Evolutionary conservation across 2,113 vertebrate species (phyloP), one percentile per base, ranked within the genome.

Genomic region (Cygnus atratus): DNA sequence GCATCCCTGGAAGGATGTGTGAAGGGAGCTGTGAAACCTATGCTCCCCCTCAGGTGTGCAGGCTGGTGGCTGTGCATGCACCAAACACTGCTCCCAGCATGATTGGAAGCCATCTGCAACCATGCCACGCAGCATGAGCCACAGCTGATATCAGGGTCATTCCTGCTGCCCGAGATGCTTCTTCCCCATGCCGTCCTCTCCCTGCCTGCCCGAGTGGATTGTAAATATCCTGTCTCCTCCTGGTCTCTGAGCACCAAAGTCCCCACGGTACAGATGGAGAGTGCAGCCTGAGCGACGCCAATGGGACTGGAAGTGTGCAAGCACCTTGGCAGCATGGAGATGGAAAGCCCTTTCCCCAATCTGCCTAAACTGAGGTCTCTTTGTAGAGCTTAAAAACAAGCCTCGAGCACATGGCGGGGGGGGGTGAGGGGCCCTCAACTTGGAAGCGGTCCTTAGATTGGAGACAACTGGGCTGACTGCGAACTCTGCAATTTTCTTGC

Each of bases 91-190:
- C 57, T 46, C 50, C 39, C 17, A 3, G 35, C 0, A 1, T 1
- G 2, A 52, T 6, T 3, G 6, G 43, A 31, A 24, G 41, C 1
- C 1, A 31, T 26, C 62, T 55, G 31, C 16, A 1, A 7, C 35
- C 2, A 0, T 11, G 8, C 44, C 44, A 3, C 0, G 0, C 0
- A 37, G 37, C 37, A 8, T 37, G 0, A n/a, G 26, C 10, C 15
- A 66, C 61, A 65, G 25, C 2, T 44, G 31, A 12, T 17, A 28
- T 50, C 2, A 2, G 65, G 65, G 39, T 39, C 39, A 13, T 33
- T 28, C 7, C 1, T 24, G 76, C 70, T 33, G 28, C 2, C 25
- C 0, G 6, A 41, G 46, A 55, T 35, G 35, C 18, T 52, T 25
- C 41, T 37, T 20, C 9, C 59, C 66, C 2, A 1, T 41, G 43